Evolutionary conservation across 2,797 vertebrate genomes (phyloP).

Genomic region (Eulemur albifrons): DNA sequence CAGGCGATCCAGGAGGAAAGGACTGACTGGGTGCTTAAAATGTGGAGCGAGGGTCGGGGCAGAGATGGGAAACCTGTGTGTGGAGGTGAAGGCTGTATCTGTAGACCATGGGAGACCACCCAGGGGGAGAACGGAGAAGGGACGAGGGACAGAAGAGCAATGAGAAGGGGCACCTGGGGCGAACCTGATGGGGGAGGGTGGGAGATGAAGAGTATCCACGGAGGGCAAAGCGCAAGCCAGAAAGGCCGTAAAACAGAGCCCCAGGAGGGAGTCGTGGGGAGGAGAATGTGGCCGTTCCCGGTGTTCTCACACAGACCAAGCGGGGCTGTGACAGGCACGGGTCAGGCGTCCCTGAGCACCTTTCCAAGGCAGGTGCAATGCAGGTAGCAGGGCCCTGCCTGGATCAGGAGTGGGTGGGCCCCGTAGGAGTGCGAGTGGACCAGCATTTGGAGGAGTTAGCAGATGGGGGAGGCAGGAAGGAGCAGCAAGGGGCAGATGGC

Average conservation of each 20-base stretch:
- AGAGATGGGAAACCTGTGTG: neutral
- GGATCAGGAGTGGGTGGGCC: fast-evolving
- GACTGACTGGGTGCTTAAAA: neutral
- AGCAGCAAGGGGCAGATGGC: neutral
- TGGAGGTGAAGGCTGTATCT: fast-evolving
- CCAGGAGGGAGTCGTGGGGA: neutral
- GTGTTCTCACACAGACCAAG: neutral
- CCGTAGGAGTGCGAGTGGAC: fast-evolving
- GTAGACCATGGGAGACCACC: fast-evolving
- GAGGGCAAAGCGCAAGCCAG: neutral
- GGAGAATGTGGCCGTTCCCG: neutral
- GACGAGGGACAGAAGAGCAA: neutral
- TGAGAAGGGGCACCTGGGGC: neutral
- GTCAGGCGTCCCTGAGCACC: fast-evolving
- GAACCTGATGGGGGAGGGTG: neutral
- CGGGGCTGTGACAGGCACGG: too few species aligned
- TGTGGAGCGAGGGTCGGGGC: neutral
- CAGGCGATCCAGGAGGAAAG: neutral
- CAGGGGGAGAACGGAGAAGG: neutral
- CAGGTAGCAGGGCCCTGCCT: neutral
- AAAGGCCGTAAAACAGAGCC: neutral
- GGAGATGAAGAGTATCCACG: neutral
- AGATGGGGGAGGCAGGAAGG: neutral
- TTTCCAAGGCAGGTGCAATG: neutral
- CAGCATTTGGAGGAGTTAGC: neutral